Base-by-base conservation (phyloP, 2,113 vertebrate species). In the Gobio gobio region DNA sequence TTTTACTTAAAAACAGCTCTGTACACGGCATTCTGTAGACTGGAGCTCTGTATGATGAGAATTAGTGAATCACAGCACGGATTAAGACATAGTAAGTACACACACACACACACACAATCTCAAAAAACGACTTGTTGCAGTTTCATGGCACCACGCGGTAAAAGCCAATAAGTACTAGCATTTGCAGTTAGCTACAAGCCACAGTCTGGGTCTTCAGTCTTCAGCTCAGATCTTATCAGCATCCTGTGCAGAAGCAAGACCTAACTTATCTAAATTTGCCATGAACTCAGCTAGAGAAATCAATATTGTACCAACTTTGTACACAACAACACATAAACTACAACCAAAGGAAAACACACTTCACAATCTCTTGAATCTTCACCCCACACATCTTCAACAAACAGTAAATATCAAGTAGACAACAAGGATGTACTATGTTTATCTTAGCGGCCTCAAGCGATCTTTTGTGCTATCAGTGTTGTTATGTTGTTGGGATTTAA, bases 241-340 rank as follows among this genome's bases (percentile, higher is more conserved):
- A 2, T 49, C 83, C 12, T 63, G 45, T 83, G 47, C 66, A 58
- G 66, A 72, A 54, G 66, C 49, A 74, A 40, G 83, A 7, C 18
- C 80, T 78, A 78, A 45, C 64, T 43, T 26, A n/a, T 81, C 66
- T 74, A 83, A 86, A 86, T 88, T 79, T 86, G 75, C 75, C 56
- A 68, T 33, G n/a, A 66, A 83, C 79, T 68, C 79, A 29, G 79
- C 43, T 43, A 58, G 49, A 83, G 49, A 83, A 83, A 83, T 83
- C 81, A 72, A 83, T 83, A 83, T 70, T n/a, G 16, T 22, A 72
- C 66, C 10, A 83, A 72, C 80, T 56, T 68, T 82, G 64, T 24
- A 20, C 33, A 66, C 66, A 1, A 22, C 45, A 70, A 58, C 49
- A 72, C 77, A 85, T 63, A 56, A 79, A 61, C 43, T 56, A 72